Base-by-base conservation (phyloP, 1,140 invertebrate species). In the Habropoda laboriosa region DNA sequence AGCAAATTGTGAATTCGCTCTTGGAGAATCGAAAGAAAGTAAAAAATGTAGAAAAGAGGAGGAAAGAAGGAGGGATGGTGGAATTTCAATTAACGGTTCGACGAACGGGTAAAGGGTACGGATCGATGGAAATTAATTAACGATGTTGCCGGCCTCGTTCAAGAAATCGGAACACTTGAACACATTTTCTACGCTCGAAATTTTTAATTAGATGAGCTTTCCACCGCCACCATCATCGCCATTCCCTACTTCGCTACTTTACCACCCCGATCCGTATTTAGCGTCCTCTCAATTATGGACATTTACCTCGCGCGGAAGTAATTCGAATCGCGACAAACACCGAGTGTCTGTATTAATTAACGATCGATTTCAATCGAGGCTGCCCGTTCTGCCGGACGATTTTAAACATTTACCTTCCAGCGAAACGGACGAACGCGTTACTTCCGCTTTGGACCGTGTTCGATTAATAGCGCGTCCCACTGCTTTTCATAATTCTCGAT, bases 331-430 rank as follows among this genome's bases (percentile, higher is more conserved):
- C 10, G 68, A 68, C 38, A 42, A 68, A 57, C 68, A 57, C n/a
- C 13, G 51, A 30, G 51, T 38, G 16, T 8, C 35, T 42, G 24
- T 38, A 32, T 57, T 40, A 71, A 57, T 71, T 71, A 71, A 57
- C 53, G 68, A 55, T 32, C 68, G 68, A 71, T 57, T 71, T 58
- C 67, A 55, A 40, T 55, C 68, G 47, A 24, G 30, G 42, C 16
- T 47, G 63, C 10, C 27, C 42, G 42, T 45, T 47, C 63, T 32
- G 21, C 47, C 47, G 47, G n/a, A 68, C 49, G 38, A 7, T 40
- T 68, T 68, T 68, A 53, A 68, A 53, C 47, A 53, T 68, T 68
- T 68, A 53, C 47, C 13, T 30, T 49, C 5, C 27, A 40, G 27
- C 16, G 38, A 21, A 5, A 6, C 8, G 38, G 4, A 32, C n/a